These are phyloP conservation scores for Xiphophorus hellerii DNA, from an alignment of 2,113 vertebrate genomes.

Conservation along the genomic window DNA sequence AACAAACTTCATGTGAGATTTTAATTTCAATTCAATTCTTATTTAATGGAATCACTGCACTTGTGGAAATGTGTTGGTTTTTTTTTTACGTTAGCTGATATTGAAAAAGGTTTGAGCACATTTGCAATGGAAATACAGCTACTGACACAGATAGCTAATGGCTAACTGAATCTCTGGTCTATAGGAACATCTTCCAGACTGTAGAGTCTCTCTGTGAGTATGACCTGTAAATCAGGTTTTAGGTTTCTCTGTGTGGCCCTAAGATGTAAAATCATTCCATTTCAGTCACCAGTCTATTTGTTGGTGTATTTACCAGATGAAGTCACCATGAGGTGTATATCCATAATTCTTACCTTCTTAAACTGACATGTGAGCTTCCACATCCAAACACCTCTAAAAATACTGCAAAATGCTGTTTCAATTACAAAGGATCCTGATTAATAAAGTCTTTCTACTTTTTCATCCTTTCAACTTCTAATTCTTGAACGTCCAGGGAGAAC, in stretches of 20 bases:
- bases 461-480: slow-evolving; percentile 51
- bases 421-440: slow-evolving; percentile 50
- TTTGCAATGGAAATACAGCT: no score
- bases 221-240: not conserved
- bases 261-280: not conserved
- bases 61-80: no score
- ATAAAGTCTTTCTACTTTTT: slow-evolving; percentile 61
- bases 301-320: not conserved
- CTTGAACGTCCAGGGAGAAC: slow-evolving; percentile 59
- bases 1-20: no score
- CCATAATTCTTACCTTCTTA: slow-evolving; percentile 35
- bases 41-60: no score
- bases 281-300: not conserved
- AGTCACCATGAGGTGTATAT: slow-evolving; percentile 14
- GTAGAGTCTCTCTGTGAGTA: no score
- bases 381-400: slow-evolving; percentile 32
- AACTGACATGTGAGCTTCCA: slow-evolving; percentile 27
- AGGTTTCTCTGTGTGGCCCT: no score
- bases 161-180: no score
- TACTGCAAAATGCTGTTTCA: slow-evolving; percentile 45
- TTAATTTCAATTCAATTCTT: no score
- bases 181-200: no score
- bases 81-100: no score
- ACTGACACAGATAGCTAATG: no score
- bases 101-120: no score